Evolutionary conservation across 2,888 invertebrate genomes (phyloP).

Genomic region (Cyrtodaria siliqua): DNA sequence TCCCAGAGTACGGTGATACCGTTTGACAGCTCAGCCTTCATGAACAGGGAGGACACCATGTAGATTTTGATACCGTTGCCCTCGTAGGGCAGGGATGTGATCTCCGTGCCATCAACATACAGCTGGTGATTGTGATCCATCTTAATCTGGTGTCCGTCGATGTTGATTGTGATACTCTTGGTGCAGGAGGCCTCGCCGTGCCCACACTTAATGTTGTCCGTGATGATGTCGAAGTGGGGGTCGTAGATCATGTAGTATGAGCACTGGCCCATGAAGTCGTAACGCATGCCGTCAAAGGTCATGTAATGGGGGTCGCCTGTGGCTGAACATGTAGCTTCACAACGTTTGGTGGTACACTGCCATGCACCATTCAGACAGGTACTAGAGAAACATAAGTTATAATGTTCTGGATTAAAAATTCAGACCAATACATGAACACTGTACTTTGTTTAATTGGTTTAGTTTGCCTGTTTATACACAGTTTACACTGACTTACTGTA

Average conservation of each 20-base stretch:
- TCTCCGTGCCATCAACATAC: conserved; percentile 70
- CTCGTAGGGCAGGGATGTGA: conserved; percentile 71
- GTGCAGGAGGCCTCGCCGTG: conserved; percentile 92
- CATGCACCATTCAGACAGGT: conserved; percentile 88
- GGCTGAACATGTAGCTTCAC: conserved; percentile 94
- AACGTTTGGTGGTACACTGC: conserved; percentile 92
- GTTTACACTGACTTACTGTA: no score
- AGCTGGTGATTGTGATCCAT: conserved; percentile 90
- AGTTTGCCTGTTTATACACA: no score
- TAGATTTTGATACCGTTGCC: conserved; percentile 89
- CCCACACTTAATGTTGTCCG: conserved; percentile 90
- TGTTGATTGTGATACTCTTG: conserved; percentile 88
- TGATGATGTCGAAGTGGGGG: conserved; percentile 87
- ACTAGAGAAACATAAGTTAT: no score
- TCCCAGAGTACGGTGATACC: conserved; percentile 80
- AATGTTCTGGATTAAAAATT: no score
- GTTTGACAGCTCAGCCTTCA: conserved; percentile 91
- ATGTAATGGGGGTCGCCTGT: conserved; percentile 96
- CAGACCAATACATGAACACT: no score
- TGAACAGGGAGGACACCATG: conserved; percentile 92
- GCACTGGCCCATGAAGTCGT: conserved; percentile 96
- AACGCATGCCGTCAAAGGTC: conserved; percentile 95
- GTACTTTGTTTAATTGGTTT: no score
- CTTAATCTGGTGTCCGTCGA: conserved; percentile 87
- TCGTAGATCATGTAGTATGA: conserved; percentile 93